Evolutionary conservation across 1,140 invertebrate species (phyloP).

Genomic region (Heliothis subflexa): DNA sequence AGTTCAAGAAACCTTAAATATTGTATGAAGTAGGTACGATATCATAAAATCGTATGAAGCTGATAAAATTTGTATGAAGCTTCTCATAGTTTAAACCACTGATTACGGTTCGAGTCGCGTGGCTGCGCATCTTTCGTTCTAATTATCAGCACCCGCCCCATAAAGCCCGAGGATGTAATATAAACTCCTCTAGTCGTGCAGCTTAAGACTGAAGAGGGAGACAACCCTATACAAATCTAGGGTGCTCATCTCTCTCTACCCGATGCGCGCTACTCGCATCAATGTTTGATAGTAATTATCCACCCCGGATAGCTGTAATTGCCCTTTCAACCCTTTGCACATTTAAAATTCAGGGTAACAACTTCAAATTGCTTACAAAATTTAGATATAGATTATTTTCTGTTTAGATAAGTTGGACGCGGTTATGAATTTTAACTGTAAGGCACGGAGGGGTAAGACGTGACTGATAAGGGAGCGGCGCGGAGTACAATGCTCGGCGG

Average conservation of each 20-base stretch:
- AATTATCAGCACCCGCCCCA: slow-evolving; percentile 74
- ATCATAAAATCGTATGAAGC: neutral
- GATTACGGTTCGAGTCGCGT: slow-evolving; percentile 71
- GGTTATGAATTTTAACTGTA: slow-evolving; percentile 41
- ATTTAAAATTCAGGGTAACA: slow-evolving; percentile 55
- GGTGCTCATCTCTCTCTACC: slow-evolving; percentile 44
- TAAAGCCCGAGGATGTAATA: slow-evolving; percentile 61
- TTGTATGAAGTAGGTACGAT: too few relatives aligned
- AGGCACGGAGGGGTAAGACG: slow-evolving; percentile 12
- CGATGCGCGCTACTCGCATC: slow-evolving; percentile 45
- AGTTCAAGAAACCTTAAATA: neutral
- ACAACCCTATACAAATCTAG: slow-evolving; percentile 48
- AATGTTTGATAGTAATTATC: slow-evolving; percentile 54
- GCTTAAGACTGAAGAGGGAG: slow-evolving; percentile 54
- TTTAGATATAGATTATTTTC: slow-evolving; percentile 33
- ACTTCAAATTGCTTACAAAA: slow-evolving; percentile 51
- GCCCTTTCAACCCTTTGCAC: slow-evolving; percentile 57
- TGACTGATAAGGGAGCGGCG: slow-evolving; percentile 54
- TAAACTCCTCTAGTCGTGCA: slow-evolving; percentile 61
- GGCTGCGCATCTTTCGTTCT: slow-evolving; percentile 79
- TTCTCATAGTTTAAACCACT: slow-evolving; percentile 56
- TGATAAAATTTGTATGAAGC: slow-evolving; percentile 29
- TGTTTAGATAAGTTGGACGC: slow-evolving; percentile 24
- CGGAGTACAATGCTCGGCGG: slow-evolving; percentile 17
- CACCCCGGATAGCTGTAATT: slow-evolving; percentile 53